phyloP scores from a whole-genome alignment of 2,113 vertebrate genomes.

The Catharus bicknelli region DNA sequence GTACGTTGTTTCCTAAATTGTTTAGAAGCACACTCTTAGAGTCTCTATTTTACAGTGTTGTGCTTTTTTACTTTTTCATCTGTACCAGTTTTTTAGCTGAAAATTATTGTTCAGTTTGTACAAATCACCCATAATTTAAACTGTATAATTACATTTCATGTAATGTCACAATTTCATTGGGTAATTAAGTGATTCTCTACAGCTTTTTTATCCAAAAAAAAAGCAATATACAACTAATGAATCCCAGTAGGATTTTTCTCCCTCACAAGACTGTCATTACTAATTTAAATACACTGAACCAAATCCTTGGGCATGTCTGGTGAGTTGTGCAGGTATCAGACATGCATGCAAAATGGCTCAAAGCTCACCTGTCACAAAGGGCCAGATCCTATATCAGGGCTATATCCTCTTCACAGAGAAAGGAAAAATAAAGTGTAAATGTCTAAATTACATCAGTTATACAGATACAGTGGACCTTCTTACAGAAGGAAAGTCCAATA shows the following conservation, averaged over 20 bases:
- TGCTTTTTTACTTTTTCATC: slow-evolving; percentile 70
- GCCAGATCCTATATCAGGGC: neutral
- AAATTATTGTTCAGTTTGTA: slow-evolving; percentile 62
- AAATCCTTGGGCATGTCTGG: slow-evolving; percentile 6
- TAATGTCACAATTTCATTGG: slow-evolving; percentile 59
- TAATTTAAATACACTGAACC: slow-evolving; percentile 55
- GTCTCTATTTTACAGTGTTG: slow-evolving; percentile 60
- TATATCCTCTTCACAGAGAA: neutral
- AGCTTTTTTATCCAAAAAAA: slow-evolving; percentile 63
- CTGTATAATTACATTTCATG: slow-evolving; percentile 62
- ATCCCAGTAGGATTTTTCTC: slow-evolving; percentile 24
- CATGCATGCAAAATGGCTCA: neutral
- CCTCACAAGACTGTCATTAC: slow-evolving; percentile 37
- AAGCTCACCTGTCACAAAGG: neutral
- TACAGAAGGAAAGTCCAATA: neutral
- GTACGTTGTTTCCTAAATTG: slow-evolving; percentile 21
- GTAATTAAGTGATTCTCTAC: slow-evolving; percentile 60
- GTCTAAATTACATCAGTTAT: neutral
- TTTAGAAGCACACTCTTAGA: slow-evolving; percentile 53
- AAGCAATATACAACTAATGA: slow-evolving; percentile 63
- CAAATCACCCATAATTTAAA: slow-evolving; percentile 61
- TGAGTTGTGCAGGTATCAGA: neutral
- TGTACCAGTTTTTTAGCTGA: slow-evolving; percentile 57
- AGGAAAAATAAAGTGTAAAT: neutral
- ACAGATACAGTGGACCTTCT: neutral